Conservation (phyloP, 2,888 invertebrate genomes). For the Phaedon cochleariae region DNA sequence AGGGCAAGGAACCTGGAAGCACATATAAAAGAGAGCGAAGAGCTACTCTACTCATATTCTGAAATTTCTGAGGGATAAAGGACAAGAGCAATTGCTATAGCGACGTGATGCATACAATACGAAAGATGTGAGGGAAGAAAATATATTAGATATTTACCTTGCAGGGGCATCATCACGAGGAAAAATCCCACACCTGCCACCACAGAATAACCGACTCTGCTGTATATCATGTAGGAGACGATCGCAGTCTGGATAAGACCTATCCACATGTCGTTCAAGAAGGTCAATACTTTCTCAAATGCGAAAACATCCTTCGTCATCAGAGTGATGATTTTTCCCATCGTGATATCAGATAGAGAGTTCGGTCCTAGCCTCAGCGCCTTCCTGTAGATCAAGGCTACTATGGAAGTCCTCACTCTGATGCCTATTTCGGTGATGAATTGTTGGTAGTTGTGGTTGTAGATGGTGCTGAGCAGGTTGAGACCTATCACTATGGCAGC, state of each 20-base stretch:
- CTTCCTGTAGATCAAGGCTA: slow-evolving; percentile 81
- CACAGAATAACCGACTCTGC: slow-evolving; percentile 64
- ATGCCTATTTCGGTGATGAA: slow-evolving; percentile 76
- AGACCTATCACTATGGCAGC: slow-evolving; percentile 76
- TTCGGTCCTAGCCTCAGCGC: slow-evolving; percentile 54
- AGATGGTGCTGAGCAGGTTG: slow-evolving; percentile 74
- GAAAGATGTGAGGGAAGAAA: too few relatives aligned
- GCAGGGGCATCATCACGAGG: slow-evolving; percentile 59
- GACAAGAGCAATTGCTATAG: too few relatives aligned
- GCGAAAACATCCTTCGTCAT: slow-evolving; percentile 92
- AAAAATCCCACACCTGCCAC: slow-evolving; percentile 66
- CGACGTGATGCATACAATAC: too few relatives aligned
- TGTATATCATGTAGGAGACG: slow-evolving; percentile 80
- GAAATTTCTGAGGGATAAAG: too few relatives aligned
- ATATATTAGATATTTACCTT: slow-evolving; percentile 57
- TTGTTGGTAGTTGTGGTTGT: slow-evolving; percentile 77
- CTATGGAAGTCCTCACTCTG: slow-evolving; percentile 80
- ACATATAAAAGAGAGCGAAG: too few relatives aligned
- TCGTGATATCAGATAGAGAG: slow-evolving; percentile 76
- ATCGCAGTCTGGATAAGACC: slow-evolving; percentile 85
- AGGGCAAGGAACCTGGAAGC: too few relatives aligned
- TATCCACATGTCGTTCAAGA: slow-evolving; percentile 91
- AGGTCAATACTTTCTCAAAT: slow-evolving; percentile 87
- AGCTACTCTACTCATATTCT: too few relatives aligned
- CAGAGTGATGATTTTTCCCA: slow-evolving; percentile 81